Evolutionary conservation across 2,797 vertebrate genomes (phyloP).

Genomic region (Parambassis ranga): DNA sequence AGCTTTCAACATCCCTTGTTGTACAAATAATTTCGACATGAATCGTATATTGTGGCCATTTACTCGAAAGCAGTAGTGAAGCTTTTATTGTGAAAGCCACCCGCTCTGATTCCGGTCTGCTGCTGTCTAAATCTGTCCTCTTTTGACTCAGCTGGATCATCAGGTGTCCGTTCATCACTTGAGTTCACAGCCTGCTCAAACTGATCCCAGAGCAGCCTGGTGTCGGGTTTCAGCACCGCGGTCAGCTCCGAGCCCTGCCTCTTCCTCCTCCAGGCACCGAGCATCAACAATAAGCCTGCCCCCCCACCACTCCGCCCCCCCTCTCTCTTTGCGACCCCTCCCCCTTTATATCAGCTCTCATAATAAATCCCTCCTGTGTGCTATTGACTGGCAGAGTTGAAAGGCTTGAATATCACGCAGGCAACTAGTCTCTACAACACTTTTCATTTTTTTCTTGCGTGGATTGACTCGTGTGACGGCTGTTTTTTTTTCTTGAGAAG

Average conservation of each 20-base stretch:
- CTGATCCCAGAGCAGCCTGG: slow-evolving; percentile 42
- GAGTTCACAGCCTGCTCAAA: not conserved
- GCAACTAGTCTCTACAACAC: not conserved
- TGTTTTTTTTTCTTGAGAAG: not conserved
- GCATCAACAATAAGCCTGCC: slow-evolving; percentile 21
- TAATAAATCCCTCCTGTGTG: slow-evolving; percentile 37
- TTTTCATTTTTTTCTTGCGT: not conserved
- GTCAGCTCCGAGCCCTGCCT: slow-evolving; percentile 48
- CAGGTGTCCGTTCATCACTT: slow-evolving; percentile 50
- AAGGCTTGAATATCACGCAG: slow-evolving; percentile 15
- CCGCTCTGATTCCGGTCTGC: slow-evolving; percentile 17
- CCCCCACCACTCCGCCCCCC: slow-evolving; percentile 10
- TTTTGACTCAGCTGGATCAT: slow-evolving; percentile 44
- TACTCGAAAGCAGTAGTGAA: not conserved
- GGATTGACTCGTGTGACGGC: not conserved
- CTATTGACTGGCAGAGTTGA: slow-evolving; percentile 16
- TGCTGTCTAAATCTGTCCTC: not conserved
- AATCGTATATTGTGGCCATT: too few species aligned
- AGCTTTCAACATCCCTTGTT: too few species aligned
- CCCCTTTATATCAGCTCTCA: slow-evolving; percentile 23
- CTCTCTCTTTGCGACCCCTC: slow-evolving; percentile 38
- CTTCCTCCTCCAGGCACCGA: slow-evolving; percentile 4
- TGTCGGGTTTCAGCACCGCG: slow-evolving; percentile 55
- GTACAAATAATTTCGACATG: too few species aligned
- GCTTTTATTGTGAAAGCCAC: slow-evolving; percentile 41